Conservation (phyloP, 1,140 invertebrate species). For the Cheumatopsyche charites region DNA sequence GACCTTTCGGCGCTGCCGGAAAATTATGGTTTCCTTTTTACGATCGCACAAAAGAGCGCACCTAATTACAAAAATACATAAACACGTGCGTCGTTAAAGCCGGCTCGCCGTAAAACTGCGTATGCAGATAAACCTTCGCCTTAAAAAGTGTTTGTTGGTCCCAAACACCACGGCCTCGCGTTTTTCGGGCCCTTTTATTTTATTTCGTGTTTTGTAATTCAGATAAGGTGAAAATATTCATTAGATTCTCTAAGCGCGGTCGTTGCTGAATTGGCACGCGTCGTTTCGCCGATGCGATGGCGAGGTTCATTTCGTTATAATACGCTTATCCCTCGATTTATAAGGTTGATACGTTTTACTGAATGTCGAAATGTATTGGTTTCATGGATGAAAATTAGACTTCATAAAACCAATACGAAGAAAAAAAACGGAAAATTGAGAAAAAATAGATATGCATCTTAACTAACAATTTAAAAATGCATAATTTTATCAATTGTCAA, state of each 20-base stretch:
- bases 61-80: constrained; percentile 46
- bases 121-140: constrained; percentile 31
- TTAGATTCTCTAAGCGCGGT: neutral
- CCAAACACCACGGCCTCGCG: too few species aligned
- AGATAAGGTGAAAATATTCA: constrained; percentile 24
- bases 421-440: neutral
- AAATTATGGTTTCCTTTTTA: constrained; percentile 44
- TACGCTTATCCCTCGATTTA: too few species aligned
- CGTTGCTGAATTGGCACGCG: neutral
- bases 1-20: constrained; percentile 25
- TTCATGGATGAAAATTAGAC: too few species aligned
- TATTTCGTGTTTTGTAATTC: constrained; percentile 27
- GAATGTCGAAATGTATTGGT: too few species aligned
- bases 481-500: too few species aligned
- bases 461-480: too few species aligned
- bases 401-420: neutral
- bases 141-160: too few species aligned
- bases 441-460: too few species aligned
- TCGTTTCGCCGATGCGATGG: neutral
- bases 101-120: constrained; percentile 25
- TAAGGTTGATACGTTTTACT: neutral
- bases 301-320: constrained; percentile 2
- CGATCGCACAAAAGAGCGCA: constrained; percentile 44
- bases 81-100: constrained; percentile 42
- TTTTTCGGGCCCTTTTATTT: constrained; percentile 1